Evolutionary conservation across 2,797 vertebrate genomes (phyloP).

Genomic region (Megalops cyprinoides): DNA sequence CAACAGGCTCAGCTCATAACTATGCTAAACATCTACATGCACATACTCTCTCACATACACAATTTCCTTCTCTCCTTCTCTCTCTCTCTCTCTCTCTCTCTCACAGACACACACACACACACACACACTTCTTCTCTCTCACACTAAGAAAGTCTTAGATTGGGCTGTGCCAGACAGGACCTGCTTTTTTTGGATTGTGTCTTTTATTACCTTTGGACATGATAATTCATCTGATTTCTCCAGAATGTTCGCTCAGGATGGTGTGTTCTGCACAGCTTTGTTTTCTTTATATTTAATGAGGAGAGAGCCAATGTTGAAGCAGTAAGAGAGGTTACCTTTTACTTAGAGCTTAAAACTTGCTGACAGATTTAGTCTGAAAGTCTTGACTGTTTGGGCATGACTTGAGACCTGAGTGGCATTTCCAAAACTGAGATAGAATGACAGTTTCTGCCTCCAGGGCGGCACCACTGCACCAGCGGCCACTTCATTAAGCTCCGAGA

Average conservation of each 20-base stretch:
- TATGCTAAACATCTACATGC: too few relatives aligned
- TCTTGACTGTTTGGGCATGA: too few relatives aligned
- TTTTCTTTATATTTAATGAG: background rate
- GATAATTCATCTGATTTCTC: background rate
- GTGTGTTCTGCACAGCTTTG: background rate
- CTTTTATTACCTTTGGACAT: background rate
- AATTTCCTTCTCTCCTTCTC: too few relatives aligned
- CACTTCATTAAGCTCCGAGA: background rate
- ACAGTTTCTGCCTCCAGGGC: too few relatives aligned
- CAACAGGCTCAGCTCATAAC: too few relatives aligned
- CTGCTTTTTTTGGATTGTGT: background rate
- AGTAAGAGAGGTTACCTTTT: background rate
- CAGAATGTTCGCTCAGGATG: background rate
- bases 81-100: too few relatives aligned
- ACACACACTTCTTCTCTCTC: too few relatives aligned
- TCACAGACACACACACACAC: background rate
- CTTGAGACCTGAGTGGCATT: too few relatives aligned
- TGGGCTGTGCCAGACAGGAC: background rate
- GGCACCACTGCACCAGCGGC: background rate
- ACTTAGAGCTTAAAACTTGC: background rate
- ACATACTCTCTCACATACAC: too few relatives aligned
- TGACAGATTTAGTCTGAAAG: background rate
- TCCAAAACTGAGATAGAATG: too few relatives aligned
- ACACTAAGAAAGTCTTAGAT: too few relatives aligned
- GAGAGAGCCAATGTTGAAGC: background rate